phyloP scores from a whole-genome alignment of 2,888 invertebrate species.

The Drosophila suboccidentalis region DNA sequence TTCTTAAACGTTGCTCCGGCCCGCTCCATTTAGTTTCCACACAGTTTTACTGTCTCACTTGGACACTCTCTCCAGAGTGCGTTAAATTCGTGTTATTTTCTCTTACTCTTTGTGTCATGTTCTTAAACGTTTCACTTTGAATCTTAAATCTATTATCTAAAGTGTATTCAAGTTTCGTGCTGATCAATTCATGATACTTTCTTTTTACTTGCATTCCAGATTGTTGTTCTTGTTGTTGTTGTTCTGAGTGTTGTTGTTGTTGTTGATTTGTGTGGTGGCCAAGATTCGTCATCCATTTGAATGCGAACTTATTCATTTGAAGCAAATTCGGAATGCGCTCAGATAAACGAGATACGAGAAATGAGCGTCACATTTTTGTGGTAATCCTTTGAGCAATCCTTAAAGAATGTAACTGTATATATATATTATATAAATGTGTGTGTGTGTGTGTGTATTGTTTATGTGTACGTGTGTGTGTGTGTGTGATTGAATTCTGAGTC shows the following conservation, averaged over 20 bases:
- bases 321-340: conserved; percentile 52
- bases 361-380: conserved; percentile 48
- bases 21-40: too few relatives aligned
- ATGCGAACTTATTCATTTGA: conserved; percentile 49
- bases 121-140: too few relatives aligned
- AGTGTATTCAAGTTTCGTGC: too few relatives aligned
- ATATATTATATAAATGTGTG: conserved; percentile 1
- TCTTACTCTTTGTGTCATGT: not conserved
- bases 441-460: conserved; percentile 1
- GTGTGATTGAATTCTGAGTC: conserved; percentile 20
- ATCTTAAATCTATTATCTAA: too few relatives aligned
- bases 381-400: conserved; percentile 43
- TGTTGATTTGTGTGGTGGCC: conserved; percentile 34
- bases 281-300: conserved; percentile 55
- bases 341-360: conserved; percentile 48
- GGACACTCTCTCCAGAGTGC: too few relatives aligned
- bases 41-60: too few relatives aligned
- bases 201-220: not conserved
- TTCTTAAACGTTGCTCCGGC: not conserved
- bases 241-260: conserved; percentile 12
- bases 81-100: not conserved
- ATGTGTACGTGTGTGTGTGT: not conserved
- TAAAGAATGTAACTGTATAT: not conserved
- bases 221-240: not conserved
- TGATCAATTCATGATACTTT: not conserved